Base-by-base conservation (phyloP, 1,140 invertebrate species). In the Atta cephalotes region DNA sequence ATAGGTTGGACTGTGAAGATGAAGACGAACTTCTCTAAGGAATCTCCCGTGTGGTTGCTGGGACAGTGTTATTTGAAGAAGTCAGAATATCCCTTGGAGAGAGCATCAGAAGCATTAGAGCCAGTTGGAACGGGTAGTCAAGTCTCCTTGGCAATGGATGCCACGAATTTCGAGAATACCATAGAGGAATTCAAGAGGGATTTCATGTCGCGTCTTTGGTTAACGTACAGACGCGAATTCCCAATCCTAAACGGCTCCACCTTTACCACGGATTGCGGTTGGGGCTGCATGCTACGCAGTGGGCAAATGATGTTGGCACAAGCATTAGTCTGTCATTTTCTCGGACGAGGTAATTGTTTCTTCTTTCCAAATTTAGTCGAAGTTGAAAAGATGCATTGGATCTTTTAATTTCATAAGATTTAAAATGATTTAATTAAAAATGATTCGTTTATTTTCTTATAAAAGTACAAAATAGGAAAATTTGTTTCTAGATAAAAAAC, bases 251-350 rank as follows among this genome's bases (percentile, higher is more conserved):
- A 96, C 94, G 97, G 97, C 28, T 98, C 97, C 0, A 96, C 96
- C 90, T 97, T 97, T 71, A 98, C 97, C 16, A 97, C 97, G 2
- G 98, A 98, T 93, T 98, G 97, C 95, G 98, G 98, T 3, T 98
- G 98, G 98, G 98, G 98, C 1, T 98, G 98, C 92, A 98, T 98
- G 98, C 87, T 98, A n/a, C 95, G 98, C 21, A 98, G 97, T 94
- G 98, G 97, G n/a, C 98, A 98, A 95, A 98, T 98, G 98, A 95
- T 98, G 91, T 92, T 98, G 65, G 98, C 97, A 1, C 97, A 98
- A 93, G 98, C 97, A 14, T 94, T 98, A 62, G 95, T 98, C 51
- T 96, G 96, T 82, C 97, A 98, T 92, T 97, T 98, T 94, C 95
- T 98, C 85, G 97, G 97, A 60, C 95, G 97, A 93, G 97, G 97